phyloP scores from a whole-genome alignment of 2,888 invertebrate genomes.

The Eutolmus rufibarbis region DNA sequence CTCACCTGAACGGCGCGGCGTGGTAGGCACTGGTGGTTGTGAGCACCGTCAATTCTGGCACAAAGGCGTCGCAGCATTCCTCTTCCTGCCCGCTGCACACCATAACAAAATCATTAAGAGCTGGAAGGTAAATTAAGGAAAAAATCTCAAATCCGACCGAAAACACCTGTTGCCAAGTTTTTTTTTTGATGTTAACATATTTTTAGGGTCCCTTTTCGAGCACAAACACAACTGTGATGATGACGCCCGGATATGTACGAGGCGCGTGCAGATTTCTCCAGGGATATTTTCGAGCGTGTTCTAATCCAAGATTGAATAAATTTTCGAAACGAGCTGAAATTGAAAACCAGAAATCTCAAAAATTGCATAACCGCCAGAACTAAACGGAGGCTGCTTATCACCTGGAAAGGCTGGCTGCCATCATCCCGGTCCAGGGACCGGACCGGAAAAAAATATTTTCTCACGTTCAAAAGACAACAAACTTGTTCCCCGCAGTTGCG shows the following conservation, averaged over 20 bases:
- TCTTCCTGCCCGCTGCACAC: neutral
- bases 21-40: neutral
- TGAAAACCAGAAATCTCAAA: neutral
- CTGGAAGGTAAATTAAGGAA: neutral
- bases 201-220: neutral
- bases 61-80: neutral
- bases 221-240: neutral
- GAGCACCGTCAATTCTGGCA: neutral
- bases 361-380: neutral
- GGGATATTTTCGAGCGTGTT: neutral
- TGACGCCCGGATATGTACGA: neutral
- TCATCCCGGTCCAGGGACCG: neutral
- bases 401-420: neutral
- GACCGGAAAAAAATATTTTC: constrained; percentile 39
- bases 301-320: neutral
- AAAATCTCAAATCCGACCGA: neutral
- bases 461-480: constrained; percentile 24
- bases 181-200: neutral
- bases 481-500: constrained; percentile 17
- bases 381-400: neutral
- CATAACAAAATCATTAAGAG: constrained; percentile 6
- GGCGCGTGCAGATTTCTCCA: neutral
- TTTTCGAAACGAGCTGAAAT: neutral
- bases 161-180: constrained; percentile 22
- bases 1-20: neutral